phyloP scores from a whole-genome alignment of 1,140 invertebrate species.

The Drosophila bocki region DNA sequence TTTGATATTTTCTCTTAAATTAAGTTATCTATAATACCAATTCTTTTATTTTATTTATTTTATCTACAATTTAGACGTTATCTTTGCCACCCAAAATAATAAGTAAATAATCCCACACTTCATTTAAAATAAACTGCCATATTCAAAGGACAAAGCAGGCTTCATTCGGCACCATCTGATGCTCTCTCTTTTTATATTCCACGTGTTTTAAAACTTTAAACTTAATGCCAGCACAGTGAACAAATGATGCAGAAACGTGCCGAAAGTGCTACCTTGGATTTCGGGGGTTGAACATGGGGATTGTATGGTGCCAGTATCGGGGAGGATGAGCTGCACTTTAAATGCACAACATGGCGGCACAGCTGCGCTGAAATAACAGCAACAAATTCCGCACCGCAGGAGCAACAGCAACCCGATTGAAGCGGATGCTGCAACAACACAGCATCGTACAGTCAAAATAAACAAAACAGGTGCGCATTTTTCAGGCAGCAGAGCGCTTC shows the following conservation, averaged over 20 bases:
- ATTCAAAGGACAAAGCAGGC: background rate
- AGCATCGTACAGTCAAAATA: constrained; percentile 60
- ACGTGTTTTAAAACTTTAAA: constrained; percentile 41
- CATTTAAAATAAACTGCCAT: background rate
- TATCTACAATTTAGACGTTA: background rate
- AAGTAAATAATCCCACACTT: background rate
- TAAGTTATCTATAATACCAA: background rate
- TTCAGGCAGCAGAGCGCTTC: constrained; percentile 28
- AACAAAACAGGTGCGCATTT: constrained; percentile 80
- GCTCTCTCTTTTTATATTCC: constrained; percentile 1
- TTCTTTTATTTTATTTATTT: too few relatives aligned
- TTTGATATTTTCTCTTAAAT: too few relatives aligned
- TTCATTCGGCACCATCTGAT: background rate
- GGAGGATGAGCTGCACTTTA: constrained; percentile 51
- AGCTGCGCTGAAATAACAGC: constrained; percentile 45
- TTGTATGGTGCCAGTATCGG: background rate
- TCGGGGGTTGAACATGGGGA: background rate
- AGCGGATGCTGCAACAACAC: constrained; percentile 44
- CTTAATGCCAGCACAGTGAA: constrained; percentile 15
- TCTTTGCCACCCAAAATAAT: background rate
- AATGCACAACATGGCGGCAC: constrained; percentile 57
- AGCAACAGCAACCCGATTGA: constrained; percentile 33
- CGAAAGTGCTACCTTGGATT: constrained; percentile 44
- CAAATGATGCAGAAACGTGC: constrained; percentile 62
- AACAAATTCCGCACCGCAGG: constrained; percentile 14